phyloP scores from a whole-genome alignment of 1,140 invertebrate genomes.

The Mactra quadrangularis region DNA sequence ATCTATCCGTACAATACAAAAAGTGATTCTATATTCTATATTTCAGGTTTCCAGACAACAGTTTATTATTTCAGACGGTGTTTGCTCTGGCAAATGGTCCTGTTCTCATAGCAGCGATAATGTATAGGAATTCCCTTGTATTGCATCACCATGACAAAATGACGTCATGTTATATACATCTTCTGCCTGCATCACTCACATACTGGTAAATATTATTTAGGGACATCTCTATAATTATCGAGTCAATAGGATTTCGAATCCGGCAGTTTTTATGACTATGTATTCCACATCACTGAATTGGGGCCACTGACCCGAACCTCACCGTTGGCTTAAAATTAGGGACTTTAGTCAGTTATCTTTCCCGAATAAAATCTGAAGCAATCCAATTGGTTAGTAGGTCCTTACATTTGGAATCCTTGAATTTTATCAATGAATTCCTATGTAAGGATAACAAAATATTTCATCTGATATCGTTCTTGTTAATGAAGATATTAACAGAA shows the following conservation, averaged over 20 bases:
- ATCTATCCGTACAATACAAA: too few relatives aligned
- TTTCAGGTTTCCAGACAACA: conserved; percentile 61
- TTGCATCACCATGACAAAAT: conserved; percentile 79
- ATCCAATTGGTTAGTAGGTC: too few relatives aligned
- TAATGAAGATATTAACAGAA: too few relatives aligned
- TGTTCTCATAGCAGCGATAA: conserved; percentile 73
- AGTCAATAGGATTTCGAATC: neutral
- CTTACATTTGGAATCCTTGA: too few relatives aligned
- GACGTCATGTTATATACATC: conserved; percentile 79
- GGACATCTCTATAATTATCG: neutral
- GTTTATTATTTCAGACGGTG: conserved; percentile 68
- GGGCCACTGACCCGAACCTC: neutral
- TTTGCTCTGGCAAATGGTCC: conserved; percentile 78
- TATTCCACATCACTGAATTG: neutral
- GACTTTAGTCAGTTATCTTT: too few relatives aligned
- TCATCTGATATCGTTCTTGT: too few relatives aligned
- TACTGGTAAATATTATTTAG: conserved; percentile 73
- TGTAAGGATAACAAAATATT: too few relatives aligned
- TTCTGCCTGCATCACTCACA: conserved; percentile 74
- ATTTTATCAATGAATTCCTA: too few relatives aligned
- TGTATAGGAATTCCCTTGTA: conserved; percentile 79
- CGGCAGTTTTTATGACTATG: too few relatives aligned
- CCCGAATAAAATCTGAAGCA: too few relatives aligned
- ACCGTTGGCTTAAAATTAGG: too few relatives aligned
- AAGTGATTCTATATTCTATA: neutral